These are phyloP conservation scores for Brachionus sp. DNA, from an alignment of 1,140 invertebrate genomes.

Conservation along the genomic window DNA sequence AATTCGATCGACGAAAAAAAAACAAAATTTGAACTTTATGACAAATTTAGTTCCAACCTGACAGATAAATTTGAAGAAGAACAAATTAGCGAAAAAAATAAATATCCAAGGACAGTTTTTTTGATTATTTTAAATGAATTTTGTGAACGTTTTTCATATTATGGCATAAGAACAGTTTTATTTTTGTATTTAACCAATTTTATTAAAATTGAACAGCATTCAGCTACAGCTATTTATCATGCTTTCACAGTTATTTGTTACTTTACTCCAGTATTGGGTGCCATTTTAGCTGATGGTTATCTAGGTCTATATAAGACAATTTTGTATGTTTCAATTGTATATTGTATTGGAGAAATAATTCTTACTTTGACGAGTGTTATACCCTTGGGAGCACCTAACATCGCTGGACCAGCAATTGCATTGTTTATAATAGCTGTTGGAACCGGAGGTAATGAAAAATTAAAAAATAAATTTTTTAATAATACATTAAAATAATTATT, in stretches of 20 bases:
- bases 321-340: slow-evolving; percentile 79
- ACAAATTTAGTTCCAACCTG: background rate
- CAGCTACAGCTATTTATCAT: slow-evolving; percentile 77
- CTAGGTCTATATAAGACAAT: slow-evolving; percentile 84
- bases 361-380: slow-evolving; percentile 68
- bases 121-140: slow-evolving; percentile 93
- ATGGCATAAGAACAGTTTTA: slow-evolving; percentile 74
- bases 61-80: background rate
- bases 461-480: background rate
- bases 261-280: slow-evolving; percentile 79
- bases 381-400: slow-evolving; percentile 64
- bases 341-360: slow-evolving; percentile 76
- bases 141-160: slow-evolving; percentile 90
- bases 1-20: background rate
- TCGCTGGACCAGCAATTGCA: slow-evolving; percentile 52
- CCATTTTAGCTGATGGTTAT: slow-evolving; percentile 78
- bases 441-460: slow-evolving; percentile 62
- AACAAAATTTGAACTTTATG: background rate
- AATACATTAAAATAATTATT: background rate
- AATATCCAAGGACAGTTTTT: slow-evolving; percentile 41
- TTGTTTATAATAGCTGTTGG: slow-evolving; percentile 57
- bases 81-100: background rate
- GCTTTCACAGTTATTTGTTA: slow-evolving; percentile 76
- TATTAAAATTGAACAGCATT: slow-evolving; percentile 66
- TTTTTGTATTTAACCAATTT: slow-evolving; percentile 30